phyloP scores from a whole-genome alignment of 1,140 invertebrate species.

The Popillia japonica region DNA sequence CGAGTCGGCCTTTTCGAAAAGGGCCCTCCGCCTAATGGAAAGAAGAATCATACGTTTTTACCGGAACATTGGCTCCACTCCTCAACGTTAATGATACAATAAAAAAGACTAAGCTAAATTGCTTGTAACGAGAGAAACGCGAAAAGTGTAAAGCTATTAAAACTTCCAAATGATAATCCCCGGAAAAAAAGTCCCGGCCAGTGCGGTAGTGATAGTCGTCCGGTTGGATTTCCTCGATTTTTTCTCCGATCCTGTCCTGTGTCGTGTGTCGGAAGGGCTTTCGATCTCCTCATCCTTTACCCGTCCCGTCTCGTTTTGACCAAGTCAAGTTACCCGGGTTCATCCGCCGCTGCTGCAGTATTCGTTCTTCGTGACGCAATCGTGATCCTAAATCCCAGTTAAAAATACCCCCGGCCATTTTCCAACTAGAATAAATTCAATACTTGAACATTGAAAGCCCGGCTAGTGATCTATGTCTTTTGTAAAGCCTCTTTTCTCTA shows the following conservation, averaged over 20 bases:
- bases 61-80: constrained; percentile 11
- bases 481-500: background rate
- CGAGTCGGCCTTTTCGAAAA: background rate
- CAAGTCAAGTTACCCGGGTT: background rate
- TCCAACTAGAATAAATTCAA: background rate
- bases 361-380: background rate
- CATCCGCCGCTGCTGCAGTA: background rate
- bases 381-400: constrained; percentile 3
- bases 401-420: background rate
- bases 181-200: constrained; percentile 12
- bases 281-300: background rate
- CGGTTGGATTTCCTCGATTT: background rate
- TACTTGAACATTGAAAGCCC: background rate
- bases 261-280: background rate
- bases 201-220: background rate
- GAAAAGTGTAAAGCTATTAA: constrained; percentile 32
- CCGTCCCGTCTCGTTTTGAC: background rate
- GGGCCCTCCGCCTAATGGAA: background rate
- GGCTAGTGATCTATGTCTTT: background rate
- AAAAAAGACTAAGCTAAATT: constrained; percentile 34
- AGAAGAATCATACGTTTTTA: background rate
- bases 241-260: background rate
- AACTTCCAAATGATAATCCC: constrained; percentile 32
- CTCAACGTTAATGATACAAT: constrained; percentile 28
- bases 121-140: constrained; percentile 29